These are phyloP conservation scores for Anguilla pacifica DNA, from an alignment of 2,797 vertebrate genomes.

Conservation along the genomic window DNA sequence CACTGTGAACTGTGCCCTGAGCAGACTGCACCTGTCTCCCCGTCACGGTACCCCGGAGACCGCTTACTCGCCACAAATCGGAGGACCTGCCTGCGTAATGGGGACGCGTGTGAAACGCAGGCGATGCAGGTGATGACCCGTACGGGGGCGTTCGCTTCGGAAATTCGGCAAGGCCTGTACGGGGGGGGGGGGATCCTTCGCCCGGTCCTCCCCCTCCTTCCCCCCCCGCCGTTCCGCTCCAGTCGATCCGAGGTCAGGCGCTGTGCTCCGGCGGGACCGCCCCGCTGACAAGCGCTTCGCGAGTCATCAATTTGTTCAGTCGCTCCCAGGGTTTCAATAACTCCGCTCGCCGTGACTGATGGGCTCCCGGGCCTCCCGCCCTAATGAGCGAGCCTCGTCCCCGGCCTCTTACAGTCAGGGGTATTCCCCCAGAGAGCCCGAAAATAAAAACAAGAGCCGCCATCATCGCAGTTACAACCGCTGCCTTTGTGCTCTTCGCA, in stretches of 20 bases:
- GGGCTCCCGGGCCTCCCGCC: not conserved
- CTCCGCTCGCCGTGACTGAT: constrained; percentile 48
- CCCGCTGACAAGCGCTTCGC: constrained; percentile 29
- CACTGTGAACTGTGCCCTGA: not conserved
- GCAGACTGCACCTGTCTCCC: too few relatives aligned
- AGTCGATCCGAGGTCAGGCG: not conserved
- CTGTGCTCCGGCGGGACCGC: not conserved
- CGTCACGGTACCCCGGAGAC: too few relatives aligned
- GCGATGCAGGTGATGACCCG: not conserved
- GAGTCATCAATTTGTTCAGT: constrained; percentile 48
- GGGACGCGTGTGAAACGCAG: not conserved
- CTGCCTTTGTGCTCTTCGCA: not conserved
- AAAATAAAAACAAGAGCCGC: not conserved
- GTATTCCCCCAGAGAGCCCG: not conserved
- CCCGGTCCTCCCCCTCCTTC: not conserved
- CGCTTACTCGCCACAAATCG: not conserved
- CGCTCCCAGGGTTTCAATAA: constrained; percentile 23
- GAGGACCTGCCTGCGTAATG: not conserved
- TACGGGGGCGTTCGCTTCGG: not conserved
- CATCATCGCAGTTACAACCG: not conserved
- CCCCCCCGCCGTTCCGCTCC: not conserved
- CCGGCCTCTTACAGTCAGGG: not conserved
- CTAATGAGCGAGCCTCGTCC: not conserved
- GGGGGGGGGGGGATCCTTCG: not conserved
- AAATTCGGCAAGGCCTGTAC: not conserved